Evolutionary conservation across 2,888 invertebrate genomes (phyloP).

Genomic region (Caenorhabditis sp.): DNA sequence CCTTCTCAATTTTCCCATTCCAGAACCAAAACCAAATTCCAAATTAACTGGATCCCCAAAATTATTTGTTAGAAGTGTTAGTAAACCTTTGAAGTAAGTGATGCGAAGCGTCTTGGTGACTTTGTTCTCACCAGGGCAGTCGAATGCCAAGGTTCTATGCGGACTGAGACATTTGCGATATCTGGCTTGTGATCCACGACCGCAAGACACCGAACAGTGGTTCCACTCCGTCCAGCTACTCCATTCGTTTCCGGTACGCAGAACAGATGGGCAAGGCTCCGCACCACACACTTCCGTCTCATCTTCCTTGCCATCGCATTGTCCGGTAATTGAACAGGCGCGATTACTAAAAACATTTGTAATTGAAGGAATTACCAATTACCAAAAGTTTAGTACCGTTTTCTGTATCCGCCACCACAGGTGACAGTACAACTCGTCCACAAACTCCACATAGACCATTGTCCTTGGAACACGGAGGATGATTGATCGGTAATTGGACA

Average conservation of each 20-base stretch:
- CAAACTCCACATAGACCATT: constrained; percentile 77
- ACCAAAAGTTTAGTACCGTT: constrained; percentile 35
- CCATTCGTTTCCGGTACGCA: constrained; percentile 71
- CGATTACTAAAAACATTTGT: constrained; percentile 57
- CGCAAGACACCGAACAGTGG: constrained; percentile 79
- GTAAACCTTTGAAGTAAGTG: constrained; percentile 69
- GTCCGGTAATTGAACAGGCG: constrained; percentile 74
- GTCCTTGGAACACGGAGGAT: constrained; percentile 60
- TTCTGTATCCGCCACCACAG: constrained; percentile 79
- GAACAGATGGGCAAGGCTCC: constrained; percentile 72
- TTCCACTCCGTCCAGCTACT: constrained; percentile 79
- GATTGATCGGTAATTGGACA: constrained; percentile 66
- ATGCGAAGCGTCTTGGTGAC: constrained; percentile 65
- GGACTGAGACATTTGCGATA: constrained; percentile 80
- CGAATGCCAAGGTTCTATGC: constrained; percentile 78
- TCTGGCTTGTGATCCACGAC: constrained; percentile 79
- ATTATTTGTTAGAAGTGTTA: constrained; percentile 49
- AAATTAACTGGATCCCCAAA: too few relatives aligned
- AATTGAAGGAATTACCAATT: not conserved
- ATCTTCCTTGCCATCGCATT: constrained; percentile 75
- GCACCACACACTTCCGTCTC: constrained; percentile 75
- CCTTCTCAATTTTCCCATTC: too few relatives aligned
- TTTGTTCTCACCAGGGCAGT: constrained; percentile 78
- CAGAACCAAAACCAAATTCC: too few relatives aligned
- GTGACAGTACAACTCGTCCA: constrained; percentile 78